Evolutionary conservation across 2,888 invertebrate species (phyloP), one percentile per base, ranked within the genome.

Genomic region (Zootermopsis nevadensis): DNA sequence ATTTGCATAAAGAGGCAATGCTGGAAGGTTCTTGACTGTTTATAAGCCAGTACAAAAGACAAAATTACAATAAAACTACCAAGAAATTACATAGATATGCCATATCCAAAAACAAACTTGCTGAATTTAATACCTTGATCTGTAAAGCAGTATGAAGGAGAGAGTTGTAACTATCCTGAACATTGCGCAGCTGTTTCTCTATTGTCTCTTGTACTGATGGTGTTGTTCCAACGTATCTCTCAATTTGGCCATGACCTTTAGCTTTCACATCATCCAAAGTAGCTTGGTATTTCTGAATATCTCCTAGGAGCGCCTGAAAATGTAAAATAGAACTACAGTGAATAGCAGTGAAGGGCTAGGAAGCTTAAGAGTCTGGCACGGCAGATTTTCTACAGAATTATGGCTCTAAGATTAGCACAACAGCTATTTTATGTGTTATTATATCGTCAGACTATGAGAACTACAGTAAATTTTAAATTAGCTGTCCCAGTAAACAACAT

Each of bases 111-210:
- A 22, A 55, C 15, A 24, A 38, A 38, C 38, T 66, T 0, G 27
- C 12, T 60, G 27, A 7, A 53, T 53, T 24, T 2, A 53, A 53
- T 84, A 90, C 90, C 88, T 96, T 96, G 84, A 98, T 98, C 89
- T 98, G 98, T 74, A 96, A 89, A 0, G 98, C 98, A 0, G 98
- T 98, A 83, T 96, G 94, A 66, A 98, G 89, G 15, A 98, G 90
- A 0, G 97, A 97, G 88, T 96, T 94, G 88, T 98, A 98, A 88
- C 98, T 98, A 82, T 98, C 98, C 87, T 97, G 96, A 0, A 98
- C 96, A 88, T 98, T 98, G 87, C 93, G 94, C 80, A 98, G 89
- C 88, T 98, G 98, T 60, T 94, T 94, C 77, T 96, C 95, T 55
- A 98, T 96, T 0, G 94, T 94, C 7, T 94, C 93, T 80, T 94